Evolutionary conservation across 2,113 vertebrate species (phyloP).

Genomic region (Catharus fuscescens): DNA sequence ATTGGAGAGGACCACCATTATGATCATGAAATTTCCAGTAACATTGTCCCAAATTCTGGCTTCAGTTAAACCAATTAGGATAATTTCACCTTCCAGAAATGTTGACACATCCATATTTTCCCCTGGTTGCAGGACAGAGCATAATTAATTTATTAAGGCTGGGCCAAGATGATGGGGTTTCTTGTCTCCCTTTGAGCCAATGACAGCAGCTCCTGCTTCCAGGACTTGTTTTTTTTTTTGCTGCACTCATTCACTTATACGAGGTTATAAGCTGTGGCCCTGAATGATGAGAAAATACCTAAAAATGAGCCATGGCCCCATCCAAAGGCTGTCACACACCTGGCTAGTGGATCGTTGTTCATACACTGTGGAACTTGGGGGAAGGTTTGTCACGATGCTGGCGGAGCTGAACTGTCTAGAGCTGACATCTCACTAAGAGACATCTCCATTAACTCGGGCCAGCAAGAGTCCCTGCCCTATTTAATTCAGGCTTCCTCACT

Average conservation of each 20-base stretch:
- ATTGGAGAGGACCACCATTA: not conserved
- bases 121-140: not conserved
- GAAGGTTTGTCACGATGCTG: conserved; percentile 2
- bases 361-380: not conserved
- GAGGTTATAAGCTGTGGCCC: not conserved
- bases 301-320: not conserved
- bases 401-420: conserved; percentile 36
- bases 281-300: not conserved
- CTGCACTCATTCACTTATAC: not conserved
- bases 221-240: not conserved
- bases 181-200: not conserved
- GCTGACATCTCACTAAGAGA: conserved; percentile 56
- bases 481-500: conserved; percentile 63
- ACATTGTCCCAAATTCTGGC: not conserved
- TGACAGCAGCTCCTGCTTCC: not conserved
- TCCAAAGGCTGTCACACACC: not conserved
- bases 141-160: not conserved
- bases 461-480: conserved; percentile 51
- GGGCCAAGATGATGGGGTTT: not conserved
- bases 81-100: not conserved
- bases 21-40: not conserved
- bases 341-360: not conserved
- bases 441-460: conserved; percentile 52
- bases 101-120: not conserved
- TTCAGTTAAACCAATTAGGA: not conserved